Evolutionary conservation across 1,140 invertebrate genomes (phyloP), one percentile per base, ranked within the genome.

Genomic region (Paracyclopina nana): DNA sequence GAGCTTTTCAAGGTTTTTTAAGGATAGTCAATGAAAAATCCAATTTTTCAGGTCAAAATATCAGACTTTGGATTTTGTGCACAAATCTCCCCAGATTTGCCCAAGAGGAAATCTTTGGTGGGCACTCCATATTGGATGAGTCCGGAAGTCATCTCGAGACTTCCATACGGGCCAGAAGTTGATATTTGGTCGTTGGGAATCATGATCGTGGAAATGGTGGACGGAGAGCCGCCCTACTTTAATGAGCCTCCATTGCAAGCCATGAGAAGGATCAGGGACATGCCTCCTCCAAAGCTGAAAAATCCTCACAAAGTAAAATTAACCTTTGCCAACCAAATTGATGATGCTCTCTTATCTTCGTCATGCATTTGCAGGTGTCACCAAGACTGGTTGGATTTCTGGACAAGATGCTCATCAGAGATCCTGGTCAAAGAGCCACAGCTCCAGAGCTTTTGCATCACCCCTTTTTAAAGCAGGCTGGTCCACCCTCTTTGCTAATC

Each of bases 91-190:
- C 70, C 85, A 69, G 91, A 97, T 65, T 68, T 96, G 51, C 90
- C 88, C 16, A 95, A 94, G 64, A 71, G 94, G 53, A 97, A 96
- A 64, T 95, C 88, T 8, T 68, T 98, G 18, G 92, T 98, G 25
- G 92, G 94, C 16, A 97, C 92, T 3, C 92, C 92, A 3, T 98
- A 97, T 62, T 98, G 94, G 94, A 92, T 94, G 85, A 85, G 83
- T n/a, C 87, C 87, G 2, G 83, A 87, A 71, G 86, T 95, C 25
- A 96, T 97, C 59, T 92, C 87, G 18, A 75, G 92, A 58, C 69
- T 95, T 57, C 90, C 91, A 1, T 98, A 98, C 67, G 90, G 90
- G 6, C 88, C 91, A 4, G 91, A 96, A 70, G 90, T 95, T 46
- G 90, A 96, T 62, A 88, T 95, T 57, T 95, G 88, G 88, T 94